Evolutionary conservation across 2,888 invertebrate species (phyloP), one percentile per base, ranked within the genome.

Genomic region (Xestia sexstrigata): DNA sequence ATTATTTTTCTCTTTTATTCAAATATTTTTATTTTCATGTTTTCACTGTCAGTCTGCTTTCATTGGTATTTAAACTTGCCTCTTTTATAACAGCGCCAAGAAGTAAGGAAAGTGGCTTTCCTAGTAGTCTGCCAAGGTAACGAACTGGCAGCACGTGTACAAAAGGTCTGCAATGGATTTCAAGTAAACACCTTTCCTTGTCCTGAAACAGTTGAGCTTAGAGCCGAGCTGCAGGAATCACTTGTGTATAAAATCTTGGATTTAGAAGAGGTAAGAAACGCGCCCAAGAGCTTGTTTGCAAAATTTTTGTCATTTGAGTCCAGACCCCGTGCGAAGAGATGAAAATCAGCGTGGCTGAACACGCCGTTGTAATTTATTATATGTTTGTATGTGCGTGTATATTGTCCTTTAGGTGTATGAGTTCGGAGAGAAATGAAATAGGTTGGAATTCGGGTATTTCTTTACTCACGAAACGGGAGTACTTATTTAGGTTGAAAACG

Each of bases 91-190:
- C 90, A 99, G 98, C 98, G 98, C 55, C 98, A 98, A 89, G 97
- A 98, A 88, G 97, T 98, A 60, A 97, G 98, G 93, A 99, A 99
- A 95, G 98, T 98, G 23, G 99, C 99, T 0, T 99, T 99, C 94
- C 97, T 98, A 82, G 97, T 98, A 0, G 97, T 98, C 91, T 98
- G 98, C 93, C 98, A 99, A 97, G 99, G 99, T 55, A 98, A 99
- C 87, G 98, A 98, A 89, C 95, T 99, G 74, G 98, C 98, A 91
- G 96, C 96, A 5, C 97, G 98, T 67, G 98, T 99, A 74, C 98
- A 98, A 91, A 99, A 99, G 95, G 98, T 99, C 39, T 99, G 99
- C 93, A 97, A 97, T 85, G 99, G 99, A 6, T 99, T 99, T 92
- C 98, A 98, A 80, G 99, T 98, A 0, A 98, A 98, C 45, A 94